Conservation (phyloP, 2,888 invertebrate genomes). For the Leucophora obtusa region DNA sequence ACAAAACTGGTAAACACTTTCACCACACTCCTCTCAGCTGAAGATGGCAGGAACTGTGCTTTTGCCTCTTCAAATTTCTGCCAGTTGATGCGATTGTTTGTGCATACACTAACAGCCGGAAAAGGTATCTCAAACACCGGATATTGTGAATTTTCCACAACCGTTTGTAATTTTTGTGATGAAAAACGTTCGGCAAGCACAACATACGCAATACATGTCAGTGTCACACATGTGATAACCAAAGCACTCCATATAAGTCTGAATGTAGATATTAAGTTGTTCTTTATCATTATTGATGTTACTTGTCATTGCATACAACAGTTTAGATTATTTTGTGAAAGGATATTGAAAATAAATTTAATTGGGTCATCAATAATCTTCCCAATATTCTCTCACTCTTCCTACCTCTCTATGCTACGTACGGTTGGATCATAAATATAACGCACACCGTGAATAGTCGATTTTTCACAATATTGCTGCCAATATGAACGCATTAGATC, state of each 20-base stretch:
- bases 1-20: constrained; percentile 70
- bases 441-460: constrained; percentile 75
- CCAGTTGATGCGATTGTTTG: constrained; percentile 76
- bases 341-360: constrained; percentile 56
- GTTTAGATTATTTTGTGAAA: neutral
- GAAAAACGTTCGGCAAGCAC: constrained; percentile 71
- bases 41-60: constrained; percentile 69
- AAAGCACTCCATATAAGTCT: constrained; percentile 74
- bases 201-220: constrained; percentile 69
- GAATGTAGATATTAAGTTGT: neutral
- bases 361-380: constrained; percentile 32
- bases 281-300: neutral
- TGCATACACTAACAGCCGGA: constrained; percentile 76
- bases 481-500: constrained; percentile 70
- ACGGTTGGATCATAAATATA: constrained; percentile 73
- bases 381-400: neutral
- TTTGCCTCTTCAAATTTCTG: constrained; percentile 70
- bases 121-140: constrained; percentile 75
- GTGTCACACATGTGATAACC: constrained; percentile 69
- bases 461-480: constrained; percentile 73
- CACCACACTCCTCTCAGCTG: constrained; percentile 67
- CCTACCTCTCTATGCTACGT: constrained; percentile 73
- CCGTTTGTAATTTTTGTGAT: constrained; percentile 73
- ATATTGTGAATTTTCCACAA: constrained; percentile 76
- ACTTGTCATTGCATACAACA: neutral